Evolutionary conservation across 2,888 invertebrate genomes (phyloP), one percentile per base, ranked within the genome.

Genomic region (Galerucella pusilla): DNA sequence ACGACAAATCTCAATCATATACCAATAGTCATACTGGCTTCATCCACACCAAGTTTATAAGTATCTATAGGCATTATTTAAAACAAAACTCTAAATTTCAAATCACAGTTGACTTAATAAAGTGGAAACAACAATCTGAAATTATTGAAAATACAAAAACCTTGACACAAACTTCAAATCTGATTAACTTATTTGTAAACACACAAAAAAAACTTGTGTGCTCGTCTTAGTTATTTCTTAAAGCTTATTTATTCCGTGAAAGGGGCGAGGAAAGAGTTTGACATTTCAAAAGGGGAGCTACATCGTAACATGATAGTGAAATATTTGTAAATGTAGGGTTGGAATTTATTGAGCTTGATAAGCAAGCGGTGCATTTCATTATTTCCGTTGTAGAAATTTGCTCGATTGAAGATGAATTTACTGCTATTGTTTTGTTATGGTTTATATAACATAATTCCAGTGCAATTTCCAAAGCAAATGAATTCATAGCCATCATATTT

Each of bases 321-420:
- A 73, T 73, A 73, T 68, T 73, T 68, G 68, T 68, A 59, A 68
- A 63, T 63, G 60, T 52, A 63, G 54, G 67, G 68, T 73, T 73
- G 42, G 63, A 68, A 67, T 73, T 68, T 67, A 73, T 73, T 68
- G 63, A 63, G 73, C 46, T 61, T 54, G 68, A 73, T 73, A 63
- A 73, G 68, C 63, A 45, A 46, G 59, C 68, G 68, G 68, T 68
- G 68, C 57, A 68, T 68, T 71, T 65, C 65, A 71, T 64, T 65
- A 71, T 71, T 64, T 71, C 64, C 35, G 71, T 71, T 71, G 54
- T 57, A 64, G 59, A 59, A 59, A 60, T 59, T 60, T 20, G 59
- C 2, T 35, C 12, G 45, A 49, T 57, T 16, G 68, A 68, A 60
- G 60, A 68, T 45, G 60, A 59, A 68, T 68, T 68, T 68, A 68